These are phyloP conservation scores for Dryococelus australis DNA, from an alignment of 2,888 invertebrate species.

Conservation along the genomic window DNA sequence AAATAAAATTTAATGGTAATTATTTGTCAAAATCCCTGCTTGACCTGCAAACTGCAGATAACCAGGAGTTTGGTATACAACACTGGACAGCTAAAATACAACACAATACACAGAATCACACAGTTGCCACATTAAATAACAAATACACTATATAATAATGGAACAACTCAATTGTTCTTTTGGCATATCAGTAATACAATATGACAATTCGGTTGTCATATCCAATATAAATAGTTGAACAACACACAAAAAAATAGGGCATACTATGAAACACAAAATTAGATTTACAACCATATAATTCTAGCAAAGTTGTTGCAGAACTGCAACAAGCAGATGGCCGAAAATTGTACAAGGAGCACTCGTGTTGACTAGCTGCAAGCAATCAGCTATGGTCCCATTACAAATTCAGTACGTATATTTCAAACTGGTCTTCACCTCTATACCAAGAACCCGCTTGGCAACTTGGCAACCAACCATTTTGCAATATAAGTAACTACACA, in stretches of 20 bases:
- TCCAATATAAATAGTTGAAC: background rate
- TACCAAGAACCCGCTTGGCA: too few species aligned
- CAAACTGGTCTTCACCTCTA: too few species aligned
- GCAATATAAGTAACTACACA: too few species aligned
- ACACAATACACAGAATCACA: too few species aligned
- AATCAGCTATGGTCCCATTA: background rate
- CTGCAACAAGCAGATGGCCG: background rate
- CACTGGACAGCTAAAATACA: too few species aligned
- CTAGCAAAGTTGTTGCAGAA: background rate
- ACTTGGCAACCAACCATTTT: too few species aligned
- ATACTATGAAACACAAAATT: background rate
- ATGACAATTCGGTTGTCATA: background rate
- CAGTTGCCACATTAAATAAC: background rate
- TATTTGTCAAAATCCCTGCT: too few species aligned
- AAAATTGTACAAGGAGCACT: background rate
- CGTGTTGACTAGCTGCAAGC: background rate
- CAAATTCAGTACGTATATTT: background rate
- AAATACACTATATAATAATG: background rate
- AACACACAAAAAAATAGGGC: background rate
- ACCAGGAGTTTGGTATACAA: too few species aligned
- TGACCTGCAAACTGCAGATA: too few species aligned
- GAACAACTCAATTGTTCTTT: background rate
- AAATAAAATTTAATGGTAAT: too few species aligned
- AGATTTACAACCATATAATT: background rate
- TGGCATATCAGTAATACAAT: background rate